phyloP scores from a whole-genome alignment of 2,113 vertebrate species.

The Erpornis zantholeuca region DNA sequence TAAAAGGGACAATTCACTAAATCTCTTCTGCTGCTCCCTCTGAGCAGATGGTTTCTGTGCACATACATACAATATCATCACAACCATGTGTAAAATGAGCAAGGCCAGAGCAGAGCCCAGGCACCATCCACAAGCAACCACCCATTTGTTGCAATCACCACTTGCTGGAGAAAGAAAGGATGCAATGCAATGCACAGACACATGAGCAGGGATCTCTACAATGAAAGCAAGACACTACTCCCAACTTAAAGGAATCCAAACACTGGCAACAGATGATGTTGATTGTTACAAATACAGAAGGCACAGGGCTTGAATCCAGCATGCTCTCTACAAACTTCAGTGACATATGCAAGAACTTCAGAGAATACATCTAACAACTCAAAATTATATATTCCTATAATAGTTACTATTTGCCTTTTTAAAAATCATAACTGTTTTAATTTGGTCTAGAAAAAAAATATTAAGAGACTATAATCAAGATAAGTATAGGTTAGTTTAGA shows the following conservation, averaged over 20 bases:
- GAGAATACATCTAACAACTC: neutral
- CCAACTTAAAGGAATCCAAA: neutral
- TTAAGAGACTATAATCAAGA: neutral
- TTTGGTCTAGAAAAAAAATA: neutral
- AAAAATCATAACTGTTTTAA: neutral
- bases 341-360: neutral
- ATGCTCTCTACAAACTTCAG: neutral
- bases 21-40: neutral
- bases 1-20: neutral
- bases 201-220: neutral
- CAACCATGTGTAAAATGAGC: fast-evolving
- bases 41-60: neutral
- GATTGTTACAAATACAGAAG: neutral
- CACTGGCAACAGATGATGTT: neutral
- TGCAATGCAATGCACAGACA: neutral
- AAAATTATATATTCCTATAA: neutral
- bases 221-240: neutral
- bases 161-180: neutral
- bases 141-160: no score
- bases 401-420: neutral
- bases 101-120: neutral
- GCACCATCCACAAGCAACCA: fast-evolving
- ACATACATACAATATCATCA: fast-evolving
- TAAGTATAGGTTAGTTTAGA: neutral
- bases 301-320: neutral